A percentile compares a stretch with the other conserved stretches of the same genome.
Evolutionary conservation across 2,113 vertebrate genomes (phyloP).

Genomic region (Chinchilla lanigera): DNA sequence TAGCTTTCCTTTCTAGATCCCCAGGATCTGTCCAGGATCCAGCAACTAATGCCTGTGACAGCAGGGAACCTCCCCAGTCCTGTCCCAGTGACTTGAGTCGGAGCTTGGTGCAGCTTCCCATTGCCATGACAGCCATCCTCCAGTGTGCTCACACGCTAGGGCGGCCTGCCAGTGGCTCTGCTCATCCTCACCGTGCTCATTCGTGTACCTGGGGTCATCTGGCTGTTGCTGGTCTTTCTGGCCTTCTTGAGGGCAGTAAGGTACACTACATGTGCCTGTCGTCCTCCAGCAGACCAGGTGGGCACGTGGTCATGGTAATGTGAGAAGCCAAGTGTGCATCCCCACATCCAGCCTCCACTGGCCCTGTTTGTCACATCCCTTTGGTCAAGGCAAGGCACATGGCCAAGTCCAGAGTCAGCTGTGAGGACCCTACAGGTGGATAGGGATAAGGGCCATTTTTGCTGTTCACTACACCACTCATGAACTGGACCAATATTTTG

Average conservation of each 20-base stretch:
- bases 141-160: accelerated
- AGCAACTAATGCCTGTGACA: not conserved
- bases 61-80: not conserved
- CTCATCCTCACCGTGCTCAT: not conserved
- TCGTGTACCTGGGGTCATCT: accelerated
- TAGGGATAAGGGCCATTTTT: not conserved
- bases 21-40: not conserved
- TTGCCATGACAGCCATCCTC: accelerated
- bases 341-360: not conserved
- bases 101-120: accelerated
- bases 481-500: not conserved
- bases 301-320: accelerated
- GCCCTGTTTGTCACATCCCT: not conserved
- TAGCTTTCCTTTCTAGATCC: not conserved
- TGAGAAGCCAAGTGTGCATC: not conserved
- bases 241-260: not conserved
- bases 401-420: not conserved
- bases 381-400: not conserved
- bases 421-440: no score
- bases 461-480: accelerated
- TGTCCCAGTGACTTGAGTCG: accelerated
- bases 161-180: not conserved
- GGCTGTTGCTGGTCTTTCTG: not conserved
- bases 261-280: accelerated
- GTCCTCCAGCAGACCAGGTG: not conserved